phyloP scores from a whole-genome alignment of 2,797 vertebrate genomes.

The Tauraco hartlaubi region DNA sequence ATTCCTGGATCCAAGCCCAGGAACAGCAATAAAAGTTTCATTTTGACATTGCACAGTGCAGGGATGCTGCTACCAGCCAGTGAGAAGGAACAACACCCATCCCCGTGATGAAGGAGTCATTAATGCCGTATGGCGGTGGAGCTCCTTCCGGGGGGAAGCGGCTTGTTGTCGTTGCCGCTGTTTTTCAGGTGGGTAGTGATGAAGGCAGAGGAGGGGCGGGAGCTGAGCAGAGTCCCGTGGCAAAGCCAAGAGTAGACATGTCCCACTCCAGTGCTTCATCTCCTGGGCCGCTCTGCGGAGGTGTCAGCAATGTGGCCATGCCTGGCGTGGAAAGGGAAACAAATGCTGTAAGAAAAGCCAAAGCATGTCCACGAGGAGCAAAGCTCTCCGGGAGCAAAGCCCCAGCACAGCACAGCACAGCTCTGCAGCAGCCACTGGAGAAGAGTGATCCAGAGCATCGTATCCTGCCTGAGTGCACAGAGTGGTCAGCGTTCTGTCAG shows the following conservation, averaged over 20 bases:
- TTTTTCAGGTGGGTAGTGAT: neutral
- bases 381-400: neutral
- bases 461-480: accelerated
- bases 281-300: neutral
- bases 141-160: neutral
- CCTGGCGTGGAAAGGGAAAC: neutral
- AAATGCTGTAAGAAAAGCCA: neutral
- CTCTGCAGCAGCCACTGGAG: neutral
- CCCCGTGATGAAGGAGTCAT: accelerated
- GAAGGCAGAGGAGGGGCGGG: neutral
- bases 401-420: neutral
- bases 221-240: neutral
- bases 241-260: accelerated
- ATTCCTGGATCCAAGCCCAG: neutral
- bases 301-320: neutral
- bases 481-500: neutral
- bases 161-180: no score
- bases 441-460: accelerated
- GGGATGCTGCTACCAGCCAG: neutral
- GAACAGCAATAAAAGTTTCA: neutral
- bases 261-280: accelerated
- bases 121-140: accelerated
- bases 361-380: neutral
- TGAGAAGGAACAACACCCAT: accelerated
- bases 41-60: accelerated